These are phyloP conservation scores for Falco peregrinus DNA, from an alignment of 2,797 vertebrate species.

Conservation along the genomic window DNA sequence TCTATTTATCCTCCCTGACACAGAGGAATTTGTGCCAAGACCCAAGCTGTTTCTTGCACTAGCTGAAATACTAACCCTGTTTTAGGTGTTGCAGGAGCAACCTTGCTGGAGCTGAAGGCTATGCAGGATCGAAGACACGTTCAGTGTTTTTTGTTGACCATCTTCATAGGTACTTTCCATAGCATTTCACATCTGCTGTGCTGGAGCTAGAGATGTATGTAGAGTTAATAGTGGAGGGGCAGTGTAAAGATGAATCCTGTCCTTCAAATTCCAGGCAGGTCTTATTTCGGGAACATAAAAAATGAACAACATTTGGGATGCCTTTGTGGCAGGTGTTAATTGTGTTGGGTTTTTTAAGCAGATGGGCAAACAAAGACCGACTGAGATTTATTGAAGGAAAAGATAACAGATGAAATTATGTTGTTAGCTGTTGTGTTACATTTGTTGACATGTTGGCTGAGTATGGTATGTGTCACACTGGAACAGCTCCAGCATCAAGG, in stretches of 20 bases:
- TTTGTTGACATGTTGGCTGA: not conserved
- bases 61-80: not conserved
- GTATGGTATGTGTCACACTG: not conserved
- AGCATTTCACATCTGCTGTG: not conserved
- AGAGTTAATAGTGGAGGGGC: not conserved
- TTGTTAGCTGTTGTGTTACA: constrained; percentile 10
- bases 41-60: not conserved
- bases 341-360: not conserved
- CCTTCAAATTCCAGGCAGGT: not conserved
- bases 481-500: not conserved
- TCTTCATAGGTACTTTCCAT: not conserved
- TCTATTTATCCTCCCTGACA: not conserved
- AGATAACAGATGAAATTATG: not conserved
- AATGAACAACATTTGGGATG: not conserved
- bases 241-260: not conserved
- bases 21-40: not conserved
- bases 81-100: not conserved
- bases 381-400: constrained; percentile 16
- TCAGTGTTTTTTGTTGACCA: not conserved
- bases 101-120: not conserved
- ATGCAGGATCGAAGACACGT: accelerated
- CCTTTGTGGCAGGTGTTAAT: not conserved
- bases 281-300: not conserved
- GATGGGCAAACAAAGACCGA: not conserved
- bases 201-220: not conserved